Evolutionary conservation across 2,113 vertebrate species (phyloP), one percentile per base, ranked within the genome.

Genomic region (Aleadryas rufinucha): DNA sequence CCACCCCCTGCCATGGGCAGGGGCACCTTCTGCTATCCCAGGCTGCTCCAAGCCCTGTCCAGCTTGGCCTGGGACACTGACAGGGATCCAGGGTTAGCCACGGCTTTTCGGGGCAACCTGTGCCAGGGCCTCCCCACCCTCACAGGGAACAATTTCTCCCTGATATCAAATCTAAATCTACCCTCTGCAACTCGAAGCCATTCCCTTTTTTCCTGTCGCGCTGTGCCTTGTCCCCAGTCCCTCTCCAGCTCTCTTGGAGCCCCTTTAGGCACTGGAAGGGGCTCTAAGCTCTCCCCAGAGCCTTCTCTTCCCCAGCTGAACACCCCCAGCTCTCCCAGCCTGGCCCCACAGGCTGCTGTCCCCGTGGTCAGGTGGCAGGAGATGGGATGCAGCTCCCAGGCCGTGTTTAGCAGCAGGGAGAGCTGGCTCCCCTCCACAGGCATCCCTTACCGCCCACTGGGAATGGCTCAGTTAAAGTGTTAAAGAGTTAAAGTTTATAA

Each of bases 321-420:
- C 18, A 23, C 2, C 9, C 45, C 23, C 39, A 39, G 15, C 15
- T 45, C 11, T 33, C 27, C 14, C 47, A 70, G 28, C 23, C 45
- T 7, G 52, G 7, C 24, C 37, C n/a, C 60, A 4, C 0, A 30
- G 53, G 47, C 22, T 44, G 39, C 72, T 61, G 39, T 20, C 21
- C 65, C 24, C 13, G 23, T 7, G 56, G 23, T 10, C 16, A 8
- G 41, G 9, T 2, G 6, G 19, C 39, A 49, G 59, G 22, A 5
- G 30, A 3, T 6, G 39, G 45, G 35, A 11, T 4, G 5, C n/a
- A 33, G 72, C 21, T 15, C 44, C 35, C 30, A 20, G 72, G 7
- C 35, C 2, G 1, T 13, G 35, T 21, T 8, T 0, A 23, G 42
- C 31, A 22, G 44, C 3, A 3, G 0, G 35, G 50, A 30, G 12